phyloP scores from a whole-genome alignment of 2,888 invertebrate species.

The Yponomeuta plumbellus region DNA sequence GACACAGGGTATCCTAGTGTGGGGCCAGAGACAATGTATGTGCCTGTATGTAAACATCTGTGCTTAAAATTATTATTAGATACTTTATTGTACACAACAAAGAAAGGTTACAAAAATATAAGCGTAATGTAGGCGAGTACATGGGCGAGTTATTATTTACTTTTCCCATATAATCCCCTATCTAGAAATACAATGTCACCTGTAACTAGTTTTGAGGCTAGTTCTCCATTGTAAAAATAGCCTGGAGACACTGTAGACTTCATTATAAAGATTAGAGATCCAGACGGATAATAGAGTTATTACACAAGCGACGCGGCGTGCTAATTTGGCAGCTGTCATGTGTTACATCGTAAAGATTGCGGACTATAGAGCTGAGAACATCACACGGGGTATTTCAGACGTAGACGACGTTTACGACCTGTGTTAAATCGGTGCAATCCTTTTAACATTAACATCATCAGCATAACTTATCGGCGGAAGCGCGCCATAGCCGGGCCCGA shows the following conservation, averaged over 20 bases:
- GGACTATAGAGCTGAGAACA: not conserved
- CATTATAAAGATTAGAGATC: not conserved
- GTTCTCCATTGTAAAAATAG: not conserved
- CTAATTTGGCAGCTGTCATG: not conserved
- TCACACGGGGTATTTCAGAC: not conserved
- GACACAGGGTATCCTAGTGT: no score
- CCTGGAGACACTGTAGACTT: not conserved
- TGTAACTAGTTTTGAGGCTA: no score
- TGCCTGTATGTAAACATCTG: no score
- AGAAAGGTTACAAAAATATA: no score
- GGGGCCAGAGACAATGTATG: no score
- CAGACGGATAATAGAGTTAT: not conserved
- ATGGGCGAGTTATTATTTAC: no score
- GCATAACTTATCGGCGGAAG: not conserved
- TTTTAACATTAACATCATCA: not conserved
- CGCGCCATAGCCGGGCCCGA: not conserved
- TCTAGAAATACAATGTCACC: no score
- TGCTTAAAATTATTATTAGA: no score
- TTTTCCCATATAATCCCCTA: no score
- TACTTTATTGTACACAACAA: no score
- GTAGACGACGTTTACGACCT: not conserved
- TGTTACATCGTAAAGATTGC: conserved; percentile 1
- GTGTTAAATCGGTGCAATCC: not conserved
- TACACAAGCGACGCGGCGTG: not conserved
- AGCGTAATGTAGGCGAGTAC: no score